Evolutionary conservation across 1,140 invertebrate species (phyloP), one percentile per base, ranked within the genome.

Genomic region (Lepidotrigona ventralis): DNA sequence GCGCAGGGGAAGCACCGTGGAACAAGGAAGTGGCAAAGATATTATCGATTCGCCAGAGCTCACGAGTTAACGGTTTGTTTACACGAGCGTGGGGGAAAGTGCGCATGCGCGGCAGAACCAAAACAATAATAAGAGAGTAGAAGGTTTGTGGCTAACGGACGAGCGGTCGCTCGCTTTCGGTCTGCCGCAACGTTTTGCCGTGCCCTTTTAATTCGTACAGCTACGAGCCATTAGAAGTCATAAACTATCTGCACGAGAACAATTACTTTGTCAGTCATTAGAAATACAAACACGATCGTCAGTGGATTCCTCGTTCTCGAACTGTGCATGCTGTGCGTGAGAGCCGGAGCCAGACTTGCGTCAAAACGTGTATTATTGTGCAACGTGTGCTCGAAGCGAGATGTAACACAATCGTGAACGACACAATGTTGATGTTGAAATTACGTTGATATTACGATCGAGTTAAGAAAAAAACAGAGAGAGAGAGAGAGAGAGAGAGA

Each of bases 51-150:
- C 81, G 90, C 92, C 89, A 88, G 89, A 86, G 89, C 85, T 91
- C 90, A 84, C 88, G 91, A 94, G 93, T 93, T 93, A 94, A 93
- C 93, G 93, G 93, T 94, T 94, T 94, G 93, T 94, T 94, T 94
- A 94, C 92, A 93, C 90, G 89, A 91, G 87, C 83, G 80, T 75
- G 83, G 76, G 60, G 71, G 76, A 76, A 76, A 53, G 73, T 78
- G 91, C 93, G 93, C 93, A 93, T 94, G 93, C 93, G 93, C 89
- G 33, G 63, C 84, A 66, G 84, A 86, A 88, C 90, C 92, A 93
- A 94, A 94, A 94, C 92, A 94, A 94, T 94, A 94, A 94, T 93
- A 94, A 92, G 90, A 92, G 89, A 93, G 92, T 91, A 91, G 91
- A 94, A 92, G 91, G 92, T 93, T 94, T 90, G 93, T 90, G 90